These are phyloP conservation scores for Metalampra italica DNA, from an alignment of 2,888 invertebrate species.

Conservation along the genomic window DNA sequence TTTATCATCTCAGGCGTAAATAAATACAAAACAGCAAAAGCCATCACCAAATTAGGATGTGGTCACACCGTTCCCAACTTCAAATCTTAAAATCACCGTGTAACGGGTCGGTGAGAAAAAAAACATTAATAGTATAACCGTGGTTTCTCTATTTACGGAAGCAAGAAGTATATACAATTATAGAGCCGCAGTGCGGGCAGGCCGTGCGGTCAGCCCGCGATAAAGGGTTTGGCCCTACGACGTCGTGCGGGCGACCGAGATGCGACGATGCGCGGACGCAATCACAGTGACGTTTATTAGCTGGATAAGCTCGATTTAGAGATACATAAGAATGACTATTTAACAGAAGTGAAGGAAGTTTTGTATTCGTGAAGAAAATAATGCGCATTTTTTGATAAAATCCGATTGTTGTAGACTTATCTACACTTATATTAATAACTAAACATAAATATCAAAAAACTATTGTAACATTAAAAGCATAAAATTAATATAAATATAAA, in stretches of 20 bases:
- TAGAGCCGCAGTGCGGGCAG: slow-evolving; percentile 50
- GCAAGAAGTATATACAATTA: slow-evolving; percentile 56
- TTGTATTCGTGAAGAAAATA: no score
- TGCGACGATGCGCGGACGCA: neutral
- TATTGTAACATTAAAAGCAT: no score
- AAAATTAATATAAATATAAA: no score
- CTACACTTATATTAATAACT: no score
- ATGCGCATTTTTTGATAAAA: no score
- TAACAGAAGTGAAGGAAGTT: no score
- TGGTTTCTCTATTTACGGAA: slow-evolving; percentile 76
- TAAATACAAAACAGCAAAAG: slow-evolving; percentile 1
- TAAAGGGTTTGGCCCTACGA: slow-evolving; percentile 3
- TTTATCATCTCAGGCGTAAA: neutral
- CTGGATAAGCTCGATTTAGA: neutral
- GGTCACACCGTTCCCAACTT: slow-evolving; percentile 37
- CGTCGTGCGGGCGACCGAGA: neutral
- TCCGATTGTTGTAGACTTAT: no score
- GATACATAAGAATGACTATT: neutral
- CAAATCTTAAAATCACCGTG: slow-evolving; percentile 39
- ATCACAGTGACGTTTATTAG: no score
- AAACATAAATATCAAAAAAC: no score
- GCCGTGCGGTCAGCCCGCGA: slow-evolving; percentile 42
- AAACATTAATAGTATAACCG: slow-evolving; percentile 64
- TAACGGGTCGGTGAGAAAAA: slow-evolving; percentile 45
- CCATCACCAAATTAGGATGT: slow-evolving; percentile 39